Evolutionary conservation across 37 sponge, comb jelly and placozoan species (phyloP).

Genomic region (Lycopodina hypogea): DNA sequence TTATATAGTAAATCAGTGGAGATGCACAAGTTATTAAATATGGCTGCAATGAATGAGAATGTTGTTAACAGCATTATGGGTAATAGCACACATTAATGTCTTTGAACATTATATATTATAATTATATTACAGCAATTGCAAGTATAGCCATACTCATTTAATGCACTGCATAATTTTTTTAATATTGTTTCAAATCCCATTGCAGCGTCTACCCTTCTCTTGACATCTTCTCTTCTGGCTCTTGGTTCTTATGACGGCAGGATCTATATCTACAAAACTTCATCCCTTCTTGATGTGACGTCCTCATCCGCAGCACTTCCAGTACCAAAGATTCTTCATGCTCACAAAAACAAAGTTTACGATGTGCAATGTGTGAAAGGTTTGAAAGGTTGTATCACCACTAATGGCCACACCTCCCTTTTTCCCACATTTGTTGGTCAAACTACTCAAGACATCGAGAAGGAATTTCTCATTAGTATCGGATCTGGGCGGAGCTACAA

Average conservation of each 20-base stretch:
- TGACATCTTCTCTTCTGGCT: conserved; percentile 17
- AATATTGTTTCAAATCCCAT: too few relatives aligned
- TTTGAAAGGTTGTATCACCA: conserved; percentile 8
- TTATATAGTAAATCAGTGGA: too few relatives aligned
- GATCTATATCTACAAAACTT: conserved; percentile 3
- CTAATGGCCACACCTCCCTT: conserved; percentile 40
- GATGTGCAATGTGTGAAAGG: conserved; percentile 7
- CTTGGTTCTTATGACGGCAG: conserved; percentile 32
- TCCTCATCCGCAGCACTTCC: background rate
- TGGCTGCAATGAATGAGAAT: too few relatives aligned
- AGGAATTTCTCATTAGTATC: conserved; percentile 38
- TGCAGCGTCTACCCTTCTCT: conserved; percentile 19
- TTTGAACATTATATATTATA: too few relatives aligned
- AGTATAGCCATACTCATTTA: too few relatives aligned
- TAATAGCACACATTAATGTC: too few relatives aligned
- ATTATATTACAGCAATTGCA: too few relatives aligned
- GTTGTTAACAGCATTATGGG: too few relatives aligned
- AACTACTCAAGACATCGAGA: background rate
- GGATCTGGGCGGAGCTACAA: conserved; percentile 37
- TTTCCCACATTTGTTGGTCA: conserved; percentile 49
- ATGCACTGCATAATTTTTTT: too few relatives aligned
- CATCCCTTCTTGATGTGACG: background rate
- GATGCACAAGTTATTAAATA: too few relatives aligned
- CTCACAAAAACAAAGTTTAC: conserved; percentile 23
- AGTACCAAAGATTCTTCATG: background rate